Evolutionary conservation across 2,797 vertebrate genomes (phyloP).

Genomic region (Microctenopoma lineatum): DNA sequence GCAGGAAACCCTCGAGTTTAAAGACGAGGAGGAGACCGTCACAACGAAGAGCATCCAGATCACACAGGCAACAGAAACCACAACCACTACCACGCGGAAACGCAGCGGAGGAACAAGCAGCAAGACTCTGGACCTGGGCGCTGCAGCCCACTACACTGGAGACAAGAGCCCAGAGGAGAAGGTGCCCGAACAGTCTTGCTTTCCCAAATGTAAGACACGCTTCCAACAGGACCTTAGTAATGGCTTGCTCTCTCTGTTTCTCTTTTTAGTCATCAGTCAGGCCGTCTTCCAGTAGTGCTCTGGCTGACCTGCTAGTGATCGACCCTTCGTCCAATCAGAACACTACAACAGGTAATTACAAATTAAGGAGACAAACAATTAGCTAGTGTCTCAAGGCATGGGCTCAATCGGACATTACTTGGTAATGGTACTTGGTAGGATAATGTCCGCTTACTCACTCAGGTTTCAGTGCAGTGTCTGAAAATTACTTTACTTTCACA

Average conservation of each 20-base stretch:
- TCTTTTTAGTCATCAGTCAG: slow-evolving; percentile 79
- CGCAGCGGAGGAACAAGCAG: slow-evolving; percentile 87
- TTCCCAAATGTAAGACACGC: neutral
- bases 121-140: slow-evolving; percentile 96
- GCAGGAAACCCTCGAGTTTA: slow-evolving; percentile 91
- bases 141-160: slow-evolving; percentile 96
- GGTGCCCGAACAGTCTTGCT: slow-evolving; percentile 48
- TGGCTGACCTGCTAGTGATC: slow-evolving; percentile 93
- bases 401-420: too few relatives aligned
- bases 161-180: slow-evolving; percentile 87
- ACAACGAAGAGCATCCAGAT: slow-evolving; percentile 95
- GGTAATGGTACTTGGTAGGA: too few relatives aligned
- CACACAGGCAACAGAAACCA: slow-evolving; percentile 93
- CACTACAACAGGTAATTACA: slow-evolving; percentile 81
- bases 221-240: neutral
- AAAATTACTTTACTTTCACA: neutral
- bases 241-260: neutral
- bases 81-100: slow-evolving; percentile 88
- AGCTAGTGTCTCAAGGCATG: too few relatives aligned
- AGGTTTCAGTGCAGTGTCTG: too few relatives aligned
- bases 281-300: slow-evolving; percentile 85
- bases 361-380: neutral
- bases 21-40: slow-evolving; percentile 94
- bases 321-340: slow-evolving; percentile 83
- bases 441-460: too few relatives aligned